Base-by-base conservation (phyloP, 2,113 vertebrate species). In the Sphaerodactylus townsendi region DNA sequence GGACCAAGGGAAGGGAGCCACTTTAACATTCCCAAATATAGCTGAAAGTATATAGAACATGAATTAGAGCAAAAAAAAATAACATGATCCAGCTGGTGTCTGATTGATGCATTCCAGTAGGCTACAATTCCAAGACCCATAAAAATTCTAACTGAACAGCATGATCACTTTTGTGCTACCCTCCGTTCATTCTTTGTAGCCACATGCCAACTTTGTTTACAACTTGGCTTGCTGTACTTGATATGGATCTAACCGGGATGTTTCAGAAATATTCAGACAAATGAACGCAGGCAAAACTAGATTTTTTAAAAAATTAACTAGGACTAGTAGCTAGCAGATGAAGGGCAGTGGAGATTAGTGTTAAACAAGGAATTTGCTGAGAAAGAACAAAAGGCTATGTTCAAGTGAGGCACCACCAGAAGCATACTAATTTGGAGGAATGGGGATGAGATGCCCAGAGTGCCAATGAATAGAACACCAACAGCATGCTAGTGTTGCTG, bases 281-380 rank as follows among this genome's bases (percentile, higher is more conserved):
- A 86, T 79, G 77, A 87, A 85, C 75, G 69, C n/a, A 88, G 48
- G 86, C 1, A 82, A 88, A 68, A 88, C n/a, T 66, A 33, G 76
- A 87, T 79, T 86, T 91, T 86, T 92, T 28, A 46, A n/a, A 64
- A 86, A 90, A 90, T 82, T 87, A 92, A 79, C 35, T 83, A n/a
- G 15, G 87, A 23, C 39, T 70, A 81, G n/a, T 80, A 77, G 33
- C 14, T 76, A 90, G 71, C 70, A 70, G 90, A 77, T 82, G 81
- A 66, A 37, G 9, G 25, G 71, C 30, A 66, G 73, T 87, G 69
- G 68, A 87, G 25, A 76, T 86, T 80, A 92, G 88, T 84, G 41
- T 87, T 74, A 87, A 77, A 85, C 50, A 81, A 86, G 46, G 83
- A 90, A 84, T 59, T 79, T 85, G 1, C 72, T 85, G 87, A 77